These are phyloP conservation scores for Drosophila mimetica DNA, from an alignment of 2,888 invertebrate species.

Conservation along the genomic window DNA sequence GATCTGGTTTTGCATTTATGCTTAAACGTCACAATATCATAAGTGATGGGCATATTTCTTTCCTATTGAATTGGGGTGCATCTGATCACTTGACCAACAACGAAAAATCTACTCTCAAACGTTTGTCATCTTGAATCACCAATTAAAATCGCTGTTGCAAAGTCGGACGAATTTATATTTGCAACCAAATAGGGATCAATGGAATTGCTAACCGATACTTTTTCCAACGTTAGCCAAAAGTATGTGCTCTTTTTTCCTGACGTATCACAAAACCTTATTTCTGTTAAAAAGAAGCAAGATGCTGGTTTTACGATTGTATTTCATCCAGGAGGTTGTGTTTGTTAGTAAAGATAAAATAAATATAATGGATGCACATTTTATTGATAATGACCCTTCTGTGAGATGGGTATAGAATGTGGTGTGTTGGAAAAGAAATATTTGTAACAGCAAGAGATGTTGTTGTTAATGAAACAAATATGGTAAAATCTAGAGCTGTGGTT, in stretches of 20 bases:
- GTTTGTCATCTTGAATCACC: neutral
- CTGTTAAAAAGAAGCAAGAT: neutral
- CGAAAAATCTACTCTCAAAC: neutral
- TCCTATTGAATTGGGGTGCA: neutral
- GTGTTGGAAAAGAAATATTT: constrained; percentile 28
- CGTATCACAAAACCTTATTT: constrained; percentile 1
- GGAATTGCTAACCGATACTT: neutral
- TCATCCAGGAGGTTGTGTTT: neutral
- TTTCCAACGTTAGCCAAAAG: neutral
- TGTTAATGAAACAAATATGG: constrained; percentile 24
- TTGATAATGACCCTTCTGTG: neutral
- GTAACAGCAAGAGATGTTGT: constrained; percentile 47
- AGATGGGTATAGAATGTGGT: too few species aligned
- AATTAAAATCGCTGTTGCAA: neutral
- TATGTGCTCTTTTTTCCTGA: neutral
- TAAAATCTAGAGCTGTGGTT: constrained; percentile 38
- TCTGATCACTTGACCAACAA: neutral
- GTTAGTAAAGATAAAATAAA: neutral
- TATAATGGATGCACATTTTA: neutral
- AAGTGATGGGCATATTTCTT: neutral
- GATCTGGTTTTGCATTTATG: neutral
- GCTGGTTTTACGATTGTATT: constrained; percentile 1
- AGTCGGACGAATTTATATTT: constrained; percentile 1
- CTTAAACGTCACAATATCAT: neutral
- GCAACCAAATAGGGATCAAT: neutral